These are phyloP conservation scores for Streptopelia turtur DNA, from an alignment of 2,797 vertebrate species.

Conservation along the genomic window DNA sequence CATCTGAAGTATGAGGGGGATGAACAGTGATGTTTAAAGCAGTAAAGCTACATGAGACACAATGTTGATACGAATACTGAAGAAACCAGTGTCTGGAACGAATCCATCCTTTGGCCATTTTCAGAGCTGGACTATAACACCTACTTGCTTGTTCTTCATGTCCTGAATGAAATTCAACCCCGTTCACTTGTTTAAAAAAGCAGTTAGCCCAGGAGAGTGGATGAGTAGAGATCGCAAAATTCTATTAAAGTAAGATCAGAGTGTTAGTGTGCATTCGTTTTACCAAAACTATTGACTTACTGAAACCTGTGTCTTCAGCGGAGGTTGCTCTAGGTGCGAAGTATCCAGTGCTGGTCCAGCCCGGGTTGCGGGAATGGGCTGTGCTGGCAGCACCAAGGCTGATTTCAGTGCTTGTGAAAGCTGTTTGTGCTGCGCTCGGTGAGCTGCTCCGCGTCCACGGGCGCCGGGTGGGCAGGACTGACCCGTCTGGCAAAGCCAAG, in stretches of 20 bases:
- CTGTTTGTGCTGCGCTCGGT: neutral
- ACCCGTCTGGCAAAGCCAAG: neutral
- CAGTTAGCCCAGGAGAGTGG: neutral
- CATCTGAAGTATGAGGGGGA: neutral
- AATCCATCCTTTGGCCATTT: neutral
- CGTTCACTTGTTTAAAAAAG: neutral
- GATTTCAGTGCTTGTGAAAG: neutral
- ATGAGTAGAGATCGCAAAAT: neutral
- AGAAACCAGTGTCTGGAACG: neutral
- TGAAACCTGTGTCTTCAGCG: neutral
- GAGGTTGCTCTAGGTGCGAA: neutral
- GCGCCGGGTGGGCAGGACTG: neutral
- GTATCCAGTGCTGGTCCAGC: neutral
- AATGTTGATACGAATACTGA: neutral
- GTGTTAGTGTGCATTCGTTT: neutral
- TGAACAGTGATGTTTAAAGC: neutral
- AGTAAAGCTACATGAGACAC: neutral
- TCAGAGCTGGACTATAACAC: neutral
- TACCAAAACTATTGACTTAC: neutral
- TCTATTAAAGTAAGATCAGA: neutral
- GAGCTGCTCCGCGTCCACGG: neutral
- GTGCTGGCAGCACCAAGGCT: neutral
- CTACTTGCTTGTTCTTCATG: fast-evolving
- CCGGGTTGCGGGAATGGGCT: neutral
- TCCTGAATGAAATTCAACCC: neutral